Evolutionary conservation across 2,113 vertebrate species (phyloP).

Genomic region (Tyrannus savana): DNA sequence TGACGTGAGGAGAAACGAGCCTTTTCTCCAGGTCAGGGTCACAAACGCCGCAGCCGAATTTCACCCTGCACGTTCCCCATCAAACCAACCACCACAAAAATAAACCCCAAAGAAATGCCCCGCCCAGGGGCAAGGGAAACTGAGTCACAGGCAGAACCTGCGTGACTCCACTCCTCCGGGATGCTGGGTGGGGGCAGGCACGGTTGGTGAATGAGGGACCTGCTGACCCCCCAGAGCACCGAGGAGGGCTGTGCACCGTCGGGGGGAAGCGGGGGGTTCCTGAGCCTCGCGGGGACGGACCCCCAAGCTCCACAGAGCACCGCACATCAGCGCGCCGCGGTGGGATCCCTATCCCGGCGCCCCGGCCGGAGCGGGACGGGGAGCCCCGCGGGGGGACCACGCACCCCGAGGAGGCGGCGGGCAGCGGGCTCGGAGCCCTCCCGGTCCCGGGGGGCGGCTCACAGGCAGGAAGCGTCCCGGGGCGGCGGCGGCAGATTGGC

Average conservation of each 20-base stretch:
- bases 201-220: accelerated
- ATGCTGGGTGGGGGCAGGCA: not conserved
- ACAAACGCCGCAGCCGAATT: accelerated
- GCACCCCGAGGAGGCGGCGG: accelerated
- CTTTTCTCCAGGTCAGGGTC: not conserved
- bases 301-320: too few relatives aligned
- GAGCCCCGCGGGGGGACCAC: not conserved
- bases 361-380: not conserved
- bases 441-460: not conserved
- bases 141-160: not conserved
- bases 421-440: accelerated
- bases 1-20: accelerated
- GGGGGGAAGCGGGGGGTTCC: accelerated
- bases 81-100: not conserved
- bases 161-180: too few relatives aligned
- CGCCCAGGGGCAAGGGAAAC: not conserved
- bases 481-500: slow-evolving; percentile 40
- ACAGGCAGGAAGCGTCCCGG: slow-evolving; percentile 48
- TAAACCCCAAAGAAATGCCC: not conserved
- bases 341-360: not conserved
- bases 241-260: too few relatives aligned
- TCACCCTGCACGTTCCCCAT: not conserved
- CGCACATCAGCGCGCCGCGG: not conserved
- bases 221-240: not conserved
- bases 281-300: not conserved